Evolutionary conservation across 2,797 vertebrate species (phyloP).

Genomic region (Telmatherina bonti): DNA sequence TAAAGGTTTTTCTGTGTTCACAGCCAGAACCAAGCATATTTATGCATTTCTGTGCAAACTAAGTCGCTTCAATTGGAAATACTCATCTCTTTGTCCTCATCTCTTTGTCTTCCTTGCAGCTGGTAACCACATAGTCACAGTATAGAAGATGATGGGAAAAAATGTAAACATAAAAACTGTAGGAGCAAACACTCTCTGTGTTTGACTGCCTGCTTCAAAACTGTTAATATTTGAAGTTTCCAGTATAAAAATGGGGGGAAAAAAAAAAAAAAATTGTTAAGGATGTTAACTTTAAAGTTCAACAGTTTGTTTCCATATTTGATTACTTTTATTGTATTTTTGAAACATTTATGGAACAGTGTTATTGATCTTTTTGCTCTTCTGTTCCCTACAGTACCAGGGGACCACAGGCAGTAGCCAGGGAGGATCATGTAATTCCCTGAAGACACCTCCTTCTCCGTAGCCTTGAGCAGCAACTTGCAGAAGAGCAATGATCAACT

Average conservation of each 20-base stretch:
- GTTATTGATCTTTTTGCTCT: slow-evolving; percentile 21
- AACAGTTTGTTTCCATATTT: not conserved
- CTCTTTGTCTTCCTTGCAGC: too few species aligned
- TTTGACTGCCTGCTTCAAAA: slow-evolving; percentile 25
- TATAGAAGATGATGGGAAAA: too few species aligned
- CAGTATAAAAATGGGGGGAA: not conserved
- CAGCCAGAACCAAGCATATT: slow-evolving; percentile 21
- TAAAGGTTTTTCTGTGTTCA: not conserved
- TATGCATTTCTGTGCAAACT: slow-evolving; percentile 26
- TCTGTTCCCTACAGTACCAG: slow-evolving; percentile 72
- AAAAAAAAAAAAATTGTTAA: slow-evolving; percentile 16
- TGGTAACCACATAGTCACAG: too few species aligned
- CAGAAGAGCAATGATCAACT: slow-evolving; percentile 35
- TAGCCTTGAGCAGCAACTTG: slow-evolving; percentile 65
- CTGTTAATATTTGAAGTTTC: slow-evolving; percentile 5
- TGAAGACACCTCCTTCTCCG: slow-evolving; percentile 84
- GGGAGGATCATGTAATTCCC: slow-evolving; percentile 84
- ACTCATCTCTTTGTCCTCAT: slow-evolving; percentile 2
- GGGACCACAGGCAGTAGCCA: slow-evolving; percentile 80
- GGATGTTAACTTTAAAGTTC: not conserved
- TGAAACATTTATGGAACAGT: not conserved
- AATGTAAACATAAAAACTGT: too few species aligned
- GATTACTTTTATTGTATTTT: not conserved
- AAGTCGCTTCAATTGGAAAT: slow-evolving; percentile 18
- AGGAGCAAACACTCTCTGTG: slow-evolving; percentile 12